phyloP scores from a whole-genome alignment of 1,140 invertebrate species.

The Drosophila erecta region DNA sequence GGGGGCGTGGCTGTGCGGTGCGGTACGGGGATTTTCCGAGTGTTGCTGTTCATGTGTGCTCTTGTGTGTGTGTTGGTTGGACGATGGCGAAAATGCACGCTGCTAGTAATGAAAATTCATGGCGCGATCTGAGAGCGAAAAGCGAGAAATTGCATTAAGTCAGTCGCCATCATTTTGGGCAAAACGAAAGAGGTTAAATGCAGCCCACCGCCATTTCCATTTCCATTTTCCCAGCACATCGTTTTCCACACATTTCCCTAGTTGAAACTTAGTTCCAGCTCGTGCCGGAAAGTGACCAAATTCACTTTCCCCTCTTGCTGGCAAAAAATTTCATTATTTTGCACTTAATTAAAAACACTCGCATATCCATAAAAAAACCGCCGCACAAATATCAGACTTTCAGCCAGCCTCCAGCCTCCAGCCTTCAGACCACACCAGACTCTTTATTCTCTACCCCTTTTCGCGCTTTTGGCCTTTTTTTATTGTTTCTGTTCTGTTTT shows the following conservation, averaged over 20 bases:
- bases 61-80: constrained; percentile 15
- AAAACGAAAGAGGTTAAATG: constrained; percentile 35
- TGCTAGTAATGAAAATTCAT: constrained; percentile 62
- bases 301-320: constrained; percentile 35
- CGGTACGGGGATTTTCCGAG: constrained; percentile 5
- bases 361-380: constrained; percentile 24
- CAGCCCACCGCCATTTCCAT: constrained; percentile 14
- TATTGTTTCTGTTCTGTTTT: constrained; percentile 13
- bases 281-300: constrained; percentile 39
- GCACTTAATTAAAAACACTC: constrained; percentile 79
- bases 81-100: constrained; percentile 51
- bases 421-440: constrained; percentile 11
- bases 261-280: background rate
- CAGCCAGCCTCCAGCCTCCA: constrained; percentile 32
- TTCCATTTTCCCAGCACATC: background rate
- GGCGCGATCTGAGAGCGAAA: constrained; percentile 44
- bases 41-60: constrained; percentile 8
- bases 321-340: constrained; percentile 62
- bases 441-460: constrained; percentile 18
- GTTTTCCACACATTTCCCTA: background rate
- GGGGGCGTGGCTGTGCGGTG: background rate
- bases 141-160: constrained; percentile 64
- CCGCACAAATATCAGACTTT: constrained; percentile 38
- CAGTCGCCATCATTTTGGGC: constrained; percentile 52
- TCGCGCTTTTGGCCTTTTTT: constrained; percentile 46